Evolutionary conservation across 2,888 invertebrate genomes (phyloP).

Genomic region (Spodoptera littoralis): DNA sequence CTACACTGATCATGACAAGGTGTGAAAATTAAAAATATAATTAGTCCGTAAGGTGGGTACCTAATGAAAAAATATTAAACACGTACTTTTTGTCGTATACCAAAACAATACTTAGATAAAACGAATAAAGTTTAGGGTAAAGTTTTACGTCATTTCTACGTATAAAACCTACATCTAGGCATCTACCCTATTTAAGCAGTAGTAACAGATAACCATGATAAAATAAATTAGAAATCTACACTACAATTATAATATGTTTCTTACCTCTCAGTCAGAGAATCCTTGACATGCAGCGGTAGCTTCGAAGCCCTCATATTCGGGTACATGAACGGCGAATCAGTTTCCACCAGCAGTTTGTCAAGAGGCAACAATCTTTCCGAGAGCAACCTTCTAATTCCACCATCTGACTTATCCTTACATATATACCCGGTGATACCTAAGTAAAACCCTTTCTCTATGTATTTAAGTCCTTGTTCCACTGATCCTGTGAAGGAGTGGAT

Average conservation of each 20-base stretch:
- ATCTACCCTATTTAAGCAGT: too few species aligned
- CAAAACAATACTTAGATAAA: too few species aligned
- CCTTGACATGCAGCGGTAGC: slow-evolving; percentile 95
- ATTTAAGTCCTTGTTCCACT: slow-evolving; percentile 93
- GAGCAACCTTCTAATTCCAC: slow-evolving; percentile 95
- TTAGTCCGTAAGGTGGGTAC: too few species aligned
- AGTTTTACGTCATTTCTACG: too few species aligned
- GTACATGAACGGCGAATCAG: slow-evolving; percentile 98
- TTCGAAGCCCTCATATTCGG: slow-evolving; percentile 98
- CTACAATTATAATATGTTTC: slow-evolving; percentile 15
- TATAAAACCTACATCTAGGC: too few species aligned
- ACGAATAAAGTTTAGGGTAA: too few species aligned
- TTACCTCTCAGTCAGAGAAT: slow-evolving; percentile 94
- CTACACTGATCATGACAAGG: too few species aligned
- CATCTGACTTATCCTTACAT: slow-evolving; percentile 97
- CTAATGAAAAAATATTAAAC: too few species aligned
- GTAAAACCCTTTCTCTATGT: slow-evolving; percentile 95
- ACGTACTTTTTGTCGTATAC: too few species aligned
- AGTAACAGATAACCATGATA: too few species aligned
- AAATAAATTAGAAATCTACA: not conserved
- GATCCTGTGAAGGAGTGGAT: slow-evolving; percentile 98
- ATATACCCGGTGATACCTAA: slow-evolving; percentile 93
- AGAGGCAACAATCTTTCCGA: slow-evolving; percentile 94
- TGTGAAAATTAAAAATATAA: too few species aligned
- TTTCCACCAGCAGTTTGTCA: slow-evolving; percentile 95